These are phyloP conservation scores for Neofelis nebulosa DNA, from an alignment of 2,113 vertebrate species.

Conservation along the genomic window DNA sequence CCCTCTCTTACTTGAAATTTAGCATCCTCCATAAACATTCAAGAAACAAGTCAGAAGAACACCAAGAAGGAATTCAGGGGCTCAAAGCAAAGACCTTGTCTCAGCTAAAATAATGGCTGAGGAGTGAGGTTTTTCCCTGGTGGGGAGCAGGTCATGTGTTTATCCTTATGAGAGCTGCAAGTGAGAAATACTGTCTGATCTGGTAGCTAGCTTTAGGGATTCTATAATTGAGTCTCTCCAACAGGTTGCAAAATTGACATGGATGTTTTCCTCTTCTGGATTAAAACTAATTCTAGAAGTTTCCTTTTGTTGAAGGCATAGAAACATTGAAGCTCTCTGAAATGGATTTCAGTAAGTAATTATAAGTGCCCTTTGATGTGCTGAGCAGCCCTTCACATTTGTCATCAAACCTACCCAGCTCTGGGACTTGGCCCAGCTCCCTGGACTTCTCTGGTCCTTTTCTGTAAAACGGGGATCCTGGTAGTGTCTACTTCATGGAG, in stretches of 20 bases:
- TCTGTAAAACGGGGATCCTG: not conserved
- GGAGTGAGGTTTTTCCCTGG: not conserved
- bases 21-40: not conserved
- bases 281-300: not conserved
- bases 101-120: not conserved
- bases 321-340: not conserved
- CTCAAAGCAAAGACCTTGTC: not conserved
- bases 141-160: not conserved
- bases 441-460: not conserved
- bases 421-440: not conserved
- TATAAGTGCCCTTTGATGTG: not conserved
- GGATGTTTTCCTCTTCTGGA: not conserved
- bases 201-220: not conserved
- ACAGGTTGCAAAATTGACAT: not conserved
- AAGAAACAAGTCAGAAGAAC: conserved; percentile 44
- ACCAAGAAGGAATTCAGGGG: not conserved
- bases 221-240: not conserved
- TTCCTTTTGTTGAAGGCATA: not conserved
- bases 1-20: conserved; percentile 52
- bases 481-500: too few species aligned
- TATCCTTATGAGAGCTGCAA: not conserved
- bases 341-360: not conserved
- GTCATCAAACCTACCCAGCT: not conserved
- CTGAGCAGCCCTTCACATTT: not conserved
- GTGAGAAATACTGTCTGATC: not conserved